phyloP scores from a whole-genome alignment of 2,888 invertebrate genomes.

The Hermaeophaga mercurialis region DNA sequence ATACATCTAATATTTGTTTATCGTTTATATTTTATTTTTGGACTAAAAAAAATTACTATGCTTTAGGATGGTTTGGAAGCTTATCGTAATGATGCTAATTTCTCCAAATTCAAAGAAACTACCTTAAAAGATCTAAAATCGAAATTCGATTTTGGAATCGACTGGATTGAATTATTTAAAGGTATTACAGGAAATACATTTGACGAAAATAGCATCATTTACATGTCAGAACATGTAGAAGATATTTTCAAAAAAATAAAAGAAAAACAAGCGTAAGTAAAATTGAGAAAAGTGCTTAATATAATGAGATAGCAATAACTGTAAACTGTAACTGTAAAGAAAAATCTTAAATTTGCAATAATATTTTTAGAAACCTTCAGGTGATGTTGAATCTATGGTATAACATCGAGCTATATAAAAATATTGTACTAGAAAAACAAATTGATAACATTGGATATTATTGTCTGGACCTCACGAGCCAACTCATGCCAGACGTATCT shows the following conservation, averaged over 20 bases:
- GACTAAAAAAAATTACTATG: neutral
- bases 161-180: constrained; percentile 20
- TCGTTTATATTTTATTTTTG: too few species aligned
- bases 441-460: neutral
- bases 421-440: constrained; percentile 7
- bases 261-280: constrained; percentile 15
- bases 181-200: constrained; percentile 10
- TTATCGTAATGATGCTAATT: neutral
- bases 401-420: constrained; percentile 20
- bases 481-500: constrained; percentile 27
- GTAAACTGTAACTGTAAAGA: too few species aligned
- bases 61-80: constrained; percentile 10
- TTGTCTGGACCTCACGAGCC: constrained; percentile 17
- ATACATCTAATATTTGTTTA: too few species aligned
- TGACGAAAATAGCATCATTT: constrained; percentile 10
- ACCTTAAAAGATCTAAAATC: constrained; percentile 14
- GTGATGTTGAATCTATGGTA: constrained; percentile 24
- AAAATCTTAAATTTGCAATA: neutral
- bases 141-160: constrained; percentile 6
- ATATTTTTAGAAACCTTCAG: constrained; percentile 15
- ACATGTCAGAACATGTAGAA: constrained; percentile 6
- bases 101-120: neutral
- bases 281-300: too few species aligned
- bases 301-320: too few species aligned
- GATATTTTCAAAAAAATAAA: constrained; percentile 4